Percentiles rank a stretch among this genome's conserved stretches.
phyloP scores from a whole-genome alignment of 2,797 vertebrate species.

The Cottoperca gobio region DNA sequence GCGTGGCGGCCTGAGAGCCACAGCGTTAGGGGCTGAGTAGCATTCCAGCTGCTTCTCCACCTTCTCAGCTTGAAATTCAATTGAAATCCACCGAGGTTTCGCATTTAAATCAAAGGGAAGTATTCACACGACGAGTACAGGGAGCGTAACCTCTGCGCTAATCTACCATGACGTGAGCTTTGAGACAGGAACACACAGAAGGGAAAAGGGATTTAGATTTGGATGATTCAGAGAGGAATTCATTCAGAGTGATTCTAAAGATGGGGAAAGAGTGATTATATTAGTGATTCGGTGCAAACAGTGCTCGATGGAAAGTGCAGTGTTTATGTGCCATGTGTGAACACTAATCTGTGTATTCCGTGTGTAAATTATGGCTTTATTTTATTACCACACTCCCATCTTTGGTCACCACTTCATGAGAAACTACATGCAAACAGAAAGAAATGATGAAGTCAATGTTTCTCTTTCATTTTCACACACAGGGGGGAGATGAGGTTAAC shows the following conservation, averaged over 20 bases:
- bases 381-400: not conserved
- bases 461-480: slow-evolving; percentile 22
- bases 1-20: slow-evolving; percentile 26
- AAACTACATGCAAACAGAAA: slow-evolving; percentile 7
- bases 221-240: slow-evolving; percentile 58
- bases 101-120: slow-evolving; percentile 72
- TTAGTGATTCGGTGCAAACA: slow-evolving; percentile 38
- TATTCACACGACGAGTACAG: slow-evolving; percentile 52
- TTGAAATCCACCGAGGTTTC: slow-evolving; percentile 69
- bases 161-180: slow-evolving; percentile 69
- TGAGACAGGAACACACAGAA: slow-evolving; percentile 71
- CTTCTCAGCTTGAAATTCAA: slow-evolving; percentile 74
- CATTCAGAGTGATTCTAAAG: slow-evolving; percentile 60
- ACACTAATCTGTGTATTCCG: slow-evolving; percentile 8
- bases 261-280: slow-evolving; percentile 54
- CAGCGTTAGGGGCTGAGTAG: slow-evolving; percentile 52
- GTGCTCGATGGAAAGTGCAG: not conserved
- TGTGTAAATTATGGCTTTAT: not conserved
- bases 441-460: not conserved
- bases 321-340: slow-evolving; percentile 19
- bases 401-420: slow-evolving; percentile 8
- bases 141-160: slow-evolving; percentile 62
- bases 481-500: not conserved
- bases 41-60: slow-evolving; percentile 70
- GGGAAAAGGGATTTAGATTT: slow-evolving; percentile 68